Base-by-base conservation (phyloP, 2,113 vertebrate species). In the Malurus elegans region DNA sequence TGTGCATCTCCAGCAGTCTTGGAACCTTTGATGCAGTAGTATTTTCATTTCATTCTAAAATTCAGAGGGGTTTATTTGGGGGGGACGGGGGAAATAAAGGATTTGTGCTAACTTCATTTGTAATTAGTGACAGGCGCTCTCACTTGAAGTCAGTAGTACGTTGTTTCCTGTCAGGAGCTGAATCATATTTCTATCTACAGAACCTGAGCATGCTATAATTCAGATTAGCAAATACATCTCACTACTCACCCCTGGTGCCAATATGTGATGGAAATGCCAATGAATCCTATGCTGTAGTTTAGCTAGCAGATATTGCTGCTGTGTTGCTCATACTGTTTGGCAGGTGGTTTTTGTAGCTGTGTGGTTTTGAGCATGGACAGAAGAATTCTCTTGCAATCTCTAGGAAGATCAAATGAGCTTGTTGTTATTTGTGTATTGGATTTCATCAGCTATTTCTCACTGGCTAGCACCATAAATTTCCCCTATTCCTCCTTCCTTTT, bases 41-140 rank as follows among this genome's bases (percentile, higher is more conserved):
- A 29, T 76, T 86, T 86, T 61, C 20, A 29, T 26, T 85, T n/a
- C 50, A 28, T 81, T 89, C 24, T 75, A 54, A 79, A 79, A 60
- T 28, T 51, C 14, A 8, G 5, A 48, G 21, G 21, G 20, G 18
- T 9, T 1, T 0, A n/a, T 74, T 62, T 6, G 6, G 2, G 8
- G 25, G 17, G 12, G 6, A 3, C 10, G 17, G 0, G 1, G 24
- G 15, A 4, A 31, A 47, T 5, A 32, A 80, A 79, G 38, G 13
- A 15, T 78, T 74, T 79, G 31, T 60, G 48, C 28, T 53, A 57
- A 60, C 21, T 75, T 85, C 2, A 29, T 28, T n/a, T 72, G 70
- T 50, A 29, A 29, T 79, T 40, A 42, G 6, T 78, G 76, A 10
- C 34, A 12, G 1, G 3, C 58, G 20, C 8, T 70, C 47, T 78